phyloP scores from a whole-genome alignment of 2,888 invertebrate genomes.

The Parnassius orleans region DNA sequence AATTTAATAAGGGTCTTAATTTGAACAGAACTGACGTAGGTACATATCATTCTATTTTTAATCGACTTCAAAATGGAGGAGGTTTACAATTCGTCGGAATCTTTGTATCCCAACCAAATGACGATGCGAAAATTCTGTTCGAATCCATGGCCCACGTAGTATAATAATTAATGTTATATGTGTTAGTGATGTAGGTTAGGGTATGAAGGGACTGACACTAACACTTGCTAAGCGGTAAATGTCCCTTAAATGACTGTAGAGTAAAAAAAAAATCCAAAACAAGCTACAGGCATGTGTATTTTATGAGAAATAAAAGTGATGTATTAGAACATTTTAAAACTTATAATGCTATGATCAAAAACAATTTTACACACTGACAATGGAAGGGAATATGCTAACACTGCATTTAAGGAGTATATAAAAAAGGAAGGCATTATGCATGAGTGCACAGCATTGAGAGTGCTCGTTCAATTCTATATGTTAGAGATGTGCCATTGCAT shows the following conservation, averaged over 20 bases:
- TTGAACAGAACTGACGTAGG: too few relatives aligned
- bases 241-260: too few relatives aligned
- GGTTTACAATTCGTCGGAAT: too few relatives aligned
- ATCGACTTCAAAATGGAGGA: too few relatives aligned
- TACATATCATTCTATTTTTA: too few relatives aligned
- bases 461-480: too few relatives aligned
- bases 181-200: too few relatives aligned
- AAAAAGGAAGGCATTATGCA: conserved; percentile 35
- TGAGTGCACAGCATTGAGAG: conserved; percentile 31
- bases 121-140: too few relatives aligned
- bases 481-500: too few relatives aligned
- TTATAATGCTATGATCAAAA: conserved; percentile 34
- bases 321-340: conserved; percentile 33
- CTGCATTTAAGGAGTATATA: conserved; percentile 31
- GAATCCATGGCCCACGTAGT: too few relatives aligned
- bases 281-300: conserved; percentile 36
- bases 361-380: conserved; percentile 37
- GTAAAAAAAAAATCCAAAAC: conserved; percentile 26
- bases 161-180: neutral
- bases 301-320: conserved; percentile 37
- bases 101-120: neutral
- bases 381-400: conserved; percentile 34
- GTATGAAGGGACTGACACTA: conserved; percentile 9
- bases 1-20: too few relatives aligned
- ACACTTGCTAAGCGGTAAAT: conserved; percentile 1